Evolutionary conservation across 2,797 vertebrate genomes (phyloP), one percentile per base, ranked within the genome.

Genomic region (Molothrus aeneus): DNA sequence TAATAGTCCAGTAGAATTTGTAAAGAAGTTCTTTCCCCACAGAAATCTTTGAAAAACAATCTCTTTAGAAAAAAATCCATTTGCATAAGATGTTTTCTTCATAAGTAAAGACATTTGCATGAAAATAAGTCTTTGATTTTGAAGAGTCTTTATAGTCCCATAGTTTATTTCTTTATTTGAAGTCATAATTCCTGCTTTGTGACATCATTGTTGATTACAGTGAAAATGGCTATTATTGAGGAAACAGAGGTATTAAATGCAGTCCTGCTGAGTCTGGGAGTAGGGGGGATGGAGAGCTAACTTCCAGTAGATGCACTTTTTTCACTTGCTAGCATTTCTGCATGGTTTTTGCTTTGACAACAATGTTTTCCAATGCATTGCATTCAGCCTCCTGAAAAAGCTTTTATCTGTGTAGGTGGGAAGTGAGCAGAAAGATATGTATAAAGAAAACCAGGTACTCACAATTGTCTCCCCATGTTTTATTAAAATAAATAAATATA

Each of bases 1-100:
- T 64, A 66, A 74, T 80, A 82, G 59, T 25, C 42, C 4, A 5
- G n/a, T 28, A 47, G 6, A 3, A 22, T 61, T 80, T 77, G n/a
- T 26, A 80, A 83, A 93, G 45, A 50, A 56, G 14, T 18, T 59
- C 40, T 87, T 74, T 77, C 42, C 48, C 68, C 60, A 77, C 22
- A 50, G 66, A 84, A 90, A 90, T 68, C 63, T 91, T 90, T 79
- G 85, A 92, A 92, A 96, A 94, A 89, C 40, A 77, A 77, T 77
- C 71, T 64, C 57, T 92, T 86, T 64, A 84, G 85, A 81, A 86
- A 77, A 8, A 93, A 93, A 93, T 68, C 47, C 36, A 20, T 88
- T 91, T 72, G 43, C 70, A 77, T 77, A 40, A 57, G 64, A 90
- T 68, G 45, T 90, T 95, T 93, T 75, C 69, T 66, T 75, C 66